Percentiles rank a stretch among this genome's conserved stretches.
These are phyloP conservation scores for Baccha elongata DNA, from an alignment of 2,888 invertebrate species.

Conservation along the genomic window DNA sequence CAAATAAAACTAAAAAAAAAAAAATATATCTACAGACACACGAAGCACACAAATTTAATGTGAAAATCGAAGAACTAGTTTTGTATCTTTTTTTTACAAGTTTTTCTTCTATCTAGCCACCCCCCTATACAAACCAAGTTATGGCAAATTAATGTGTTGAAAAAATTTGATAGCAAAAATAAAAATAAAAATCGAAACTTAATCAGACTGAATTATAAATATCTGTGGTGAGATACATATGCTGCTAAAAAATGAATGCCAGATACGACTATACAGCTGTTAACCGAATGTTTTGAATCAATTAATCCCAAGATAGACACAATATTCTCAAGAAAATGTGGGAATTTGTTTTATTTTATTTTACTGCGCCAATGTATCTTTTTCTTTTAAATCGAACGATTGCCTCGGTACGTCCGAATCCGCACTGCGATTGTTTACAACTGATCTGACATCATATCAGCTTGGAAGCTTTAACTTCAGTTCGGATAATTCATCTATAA, in stretches of 20 bases:
- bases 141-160: constrained; percentile 46
- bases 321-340: constrained; percentile 10
- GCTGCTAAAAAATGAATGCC: constrained; percentile 39
- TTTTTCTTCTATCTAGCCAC: constrained; percentile 11
- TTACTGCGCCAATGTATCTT: background rate
- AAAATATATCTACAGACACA: constrained; percentile 8
- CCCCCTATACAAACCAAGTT: constrained; percentile 11
- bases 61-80: constrained; percentile 63
- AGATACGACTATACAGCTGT: constrained; percentile 22
- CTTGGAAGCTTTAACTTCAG: constrained; percentile 24
- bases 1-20: constrained; percentile 13
- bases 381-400: background rate
- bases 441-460: constrained; percentile 47
- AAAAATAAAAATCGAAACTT: constrained; percentile 16
- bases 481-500: constrained; percentile 6
- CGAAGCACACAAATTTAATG: constrained; percentile 31
- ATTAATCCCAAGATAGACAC: constrained; percentile 8
- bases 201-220: constrained; percentile 34
- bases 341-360: constrained; percentile 1
- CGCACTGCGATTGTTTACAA: constrained; percentile 53
- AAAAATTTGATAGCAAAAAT: constrained; percentile 26
- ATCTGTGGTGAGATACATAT: constrained; percentile 27
- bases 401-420: constrained; percentile 28
- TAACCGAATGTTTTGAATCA: constrained; percentile 19
- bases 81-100: constrained; percentile 43